Conservation (phyloP, 2,888 invertebrate genomes). For the Lasioglossum leucozonium region DNA sequence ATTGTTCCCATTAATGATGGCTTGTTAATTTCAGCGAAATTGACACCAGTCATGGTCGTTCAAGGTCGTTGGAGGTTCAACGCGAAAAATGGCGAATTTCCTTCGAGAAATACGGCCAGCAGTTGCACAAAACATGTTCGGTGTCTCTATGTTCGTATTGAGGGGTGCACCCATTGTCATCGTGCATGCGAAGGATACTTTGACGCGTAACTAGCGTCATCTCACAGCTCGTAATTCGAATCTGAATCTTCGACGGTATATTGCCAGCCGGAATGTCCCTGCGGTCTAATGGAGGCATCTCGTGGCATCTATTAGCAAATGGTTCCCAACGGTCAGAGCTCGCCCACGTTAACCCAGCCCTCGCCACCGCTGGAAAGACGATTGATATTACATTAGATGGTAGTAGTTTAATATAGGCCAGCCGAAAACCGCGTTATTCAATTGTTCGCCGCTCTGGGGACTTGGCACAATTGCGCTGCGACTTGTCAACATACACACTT, state of each 20-base stretch:
- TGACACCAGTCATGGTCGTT: background rate
- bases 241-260: slow-evolving; percentile 79
- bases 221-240: slow-evolving; percentile 74
- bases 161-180: background rate
- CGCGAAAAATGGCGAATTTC: background rate
- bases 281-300: slow-evolving; percentile 81
- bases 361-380: slow-evolving; percentile 72
- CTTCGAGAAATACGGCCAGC: background rate
- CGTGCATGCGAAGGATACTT: slow-evolving; percentile 29
- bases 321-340: slow-evolving; percentile 81
- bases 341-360: slow-evolving; percentile 76
- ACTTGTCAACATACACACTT: slow-evolving; percentile 10
- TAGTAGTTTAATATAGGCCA: slow-evolving; percentile 69
- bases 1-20: too few relatives aligned
- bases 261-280: slow-evolving; percentile 80
- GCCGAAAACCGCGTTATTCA: slow-evolving; percentile 67
- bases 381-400: slow-evolving; percentile 76
- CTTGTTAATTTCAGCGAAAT: too few relatives aligned
- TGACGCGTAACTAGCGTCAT: slow-evolving; percentile 48
- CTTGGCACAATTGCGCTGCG: slow-evolving; percentile 48
- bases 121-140: background rate
- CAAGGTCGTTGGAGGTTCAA: background rate
- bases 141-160: background rate
- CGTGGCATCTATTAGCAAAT: slow-evolving; percentile 82
- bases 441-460: slow-evolving; percentile 55